Evolutionary conservation across 2,888 invertebrate species (phyloP).

Genomic region (Sminthurides aquaticus): DNA sequence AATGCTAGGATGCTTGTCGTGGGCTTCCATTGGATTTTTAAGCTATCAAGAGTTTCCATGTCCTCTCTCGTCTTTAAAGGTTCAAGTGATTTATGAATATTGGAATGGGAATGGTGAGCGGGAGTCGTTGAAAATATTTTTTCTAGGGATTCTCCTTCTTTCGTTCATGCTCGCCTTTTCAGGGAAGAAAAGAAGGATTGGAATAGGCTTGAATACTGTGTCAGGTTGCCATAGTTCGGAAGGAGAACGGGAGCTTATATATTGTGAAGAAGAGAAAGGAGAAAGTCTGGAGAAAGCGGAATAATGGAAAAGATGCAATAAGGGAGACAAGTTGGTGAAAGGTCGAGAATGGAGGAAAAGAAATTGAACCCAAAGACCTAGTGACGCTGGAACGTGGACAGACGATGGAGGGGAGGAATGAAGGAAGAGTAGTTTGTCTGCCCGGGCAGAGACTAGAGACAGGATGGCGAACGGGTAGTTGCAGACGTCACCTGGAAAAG

Average conservation of each 20-base stretch:
- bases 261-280: background rate
- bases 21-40: conserved; percentile 35
- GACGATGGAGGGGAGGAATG: background rate
- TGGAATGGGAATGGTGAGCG: conserved; percentile 36
- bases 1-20: conserved; percentile 33
- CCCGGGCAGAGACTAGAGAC: too few relatives aligned
- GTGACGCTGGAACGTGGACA: background rate
- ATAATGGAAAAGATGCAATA: background rate
- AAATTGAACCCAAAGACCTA: background rate
- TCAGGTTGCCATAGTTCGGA: too few relatives aligned
- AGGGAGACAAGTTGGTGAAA: background rate
- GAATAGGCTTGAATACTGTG: too few relatives aligned
- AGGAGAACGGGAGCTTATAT: too few relatives aligned
- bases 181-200: too few relatives aligned
- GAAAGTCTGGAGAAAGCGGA: background rate
- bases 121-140: background rate
- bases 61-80: conserved; percentile 19
- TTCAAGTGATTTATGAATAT: conserved; percentile 43
- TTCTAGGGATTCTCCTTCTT: conserved; percentile 5
- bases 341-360: background rate
- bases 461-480: too few relatives aligned
- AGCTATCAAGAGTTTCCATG: conserved; percentile 23
- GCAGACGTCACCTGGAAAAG: background rate
- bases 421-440: background rate
- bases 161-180: conserved; percentile 2